These are phyloP conservation scores for Pandemis cinnamomeana DNA, from an alignment of 2,888 invertebrate species.

Conservation along the genomic window DNA sequence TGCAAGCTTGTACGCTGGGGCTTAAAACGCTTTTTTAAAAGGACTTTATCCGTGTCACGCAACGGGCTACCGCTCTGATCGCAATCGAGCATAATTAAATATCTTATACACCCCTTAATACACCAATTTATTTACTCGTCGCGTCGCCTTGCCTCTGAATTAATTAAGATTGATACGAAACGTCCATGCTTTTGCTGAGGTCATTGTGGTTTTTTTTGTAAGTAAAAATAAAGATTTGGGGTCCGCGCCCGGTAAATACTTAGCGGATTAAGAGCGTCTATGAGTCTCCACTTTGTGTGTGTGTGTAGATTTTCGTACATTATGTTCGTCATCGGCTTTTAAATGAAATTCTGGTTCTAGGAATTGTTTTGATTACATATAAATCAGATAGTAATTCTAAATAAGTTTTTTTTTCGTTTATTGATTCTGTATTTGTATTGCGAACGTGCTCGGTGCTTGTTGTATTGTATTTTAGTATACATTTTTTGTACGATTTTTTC, in stretches of 20 bases:
- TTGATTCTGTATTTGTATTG: slow-evolving; percentile 1
- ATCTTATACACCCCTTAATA: slow-evolving; percentile 78
- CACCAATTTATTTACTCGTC: slow-evolving; percentile 75
- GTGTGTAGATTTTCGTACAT: neutral
- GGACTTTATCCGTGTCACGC: slow-evolving; percentile 74
- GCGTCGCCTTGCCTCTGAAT: slow-evolving; percentile 61
- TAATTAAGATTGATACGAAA: slow-evolving; percentile 81
- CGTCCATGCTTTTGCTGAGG: slow-evolving; percentile 57
- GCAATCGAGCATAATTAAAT: slow-evolving; percentile 80
- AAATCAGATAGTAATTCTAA: neutral
- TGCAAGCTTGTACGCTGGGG: slow-evolving; percentile 52
- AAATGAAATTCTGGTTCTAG: neutral
- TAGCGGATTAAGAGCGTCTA: neutral
- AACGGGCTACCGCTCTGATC: slow-evolving; percentile 70
- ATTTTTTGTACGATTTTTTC: neutral
- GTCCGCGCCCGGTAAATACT: slow-evolving; percentile 3
- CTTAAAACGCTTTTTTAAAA: slow-evolving; percentile 59
- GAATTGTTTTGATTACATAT: neutral
- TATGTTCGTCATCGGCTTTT: neutral
- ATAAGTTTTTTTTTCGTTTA: neutral
- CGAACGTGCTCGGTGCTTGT: neutral
- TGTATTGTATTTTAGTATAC: neutral
- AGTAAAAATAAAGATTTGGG: slow-evolving; percentile 49
- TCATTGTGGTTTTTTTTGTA: slow-evolving; percentile 53
- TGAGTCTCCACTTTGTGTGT: neutral